Conservation (phyloP, 2,797 vertebrate genomes). For the Anguilla anguilla region DNA sequence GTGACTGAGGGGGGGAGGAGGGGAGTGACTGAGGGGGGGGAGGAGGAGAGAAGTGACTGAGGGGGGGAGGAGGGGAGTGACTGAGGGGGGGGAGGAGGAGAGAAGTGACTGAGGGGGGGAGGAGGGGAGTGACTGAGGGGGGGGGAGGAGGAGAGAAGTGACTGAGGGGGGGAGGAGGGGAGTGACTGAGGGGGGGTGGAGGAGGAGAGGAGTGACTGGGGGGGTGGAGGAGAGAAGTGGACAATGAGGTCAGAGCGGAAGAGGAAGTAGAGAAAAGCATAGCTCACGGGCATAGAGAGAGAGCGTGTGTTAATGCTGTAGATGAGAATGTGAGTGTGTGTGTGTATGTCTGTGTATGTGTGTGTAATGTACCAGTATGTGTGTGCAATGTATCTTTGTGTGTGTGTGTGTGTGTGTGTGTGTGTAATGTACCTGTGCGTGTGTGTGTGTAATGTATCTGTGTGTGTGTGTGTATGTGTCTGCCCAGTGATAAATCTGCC, state of each 20-base stretch:
- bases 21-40: background rate
- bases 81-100: background rate
- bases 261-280: slow-evolving; percentile 22
- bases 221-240: too few relatives aligned
- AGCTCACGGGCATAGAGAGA: background rate
- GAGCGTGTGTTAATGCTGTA: slow-evolving; percentile 24
- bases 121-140: background rate
- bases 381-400: background rate
- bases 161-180: too few relatives aligned
- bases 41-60: background rate
- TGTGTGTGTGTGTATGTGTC: slow-evolving; percentile 1
- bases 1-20: background rate
- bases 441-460: slow-evolving; percentile 11
- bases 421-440: background rate
- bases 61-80: too few relatives aligned
- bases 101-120: background rate
- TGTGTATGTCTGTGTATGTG: slow-evolving; percentile 16
- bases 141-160: background rate
- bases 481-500: too few relatives aligned
- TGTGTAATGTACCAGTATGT: slow-evolving; percentile 15
- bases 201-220: background rate
- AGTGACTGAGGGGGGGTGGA: background rate
- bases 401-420: background rate
- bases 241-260: background rate
- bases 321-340: background rate